These are phyloP conservation scores for Barypeithes pellucidus DNA, from an alignment of 2,888 invertebrate species.

Conservation along the genomic window DNA sequence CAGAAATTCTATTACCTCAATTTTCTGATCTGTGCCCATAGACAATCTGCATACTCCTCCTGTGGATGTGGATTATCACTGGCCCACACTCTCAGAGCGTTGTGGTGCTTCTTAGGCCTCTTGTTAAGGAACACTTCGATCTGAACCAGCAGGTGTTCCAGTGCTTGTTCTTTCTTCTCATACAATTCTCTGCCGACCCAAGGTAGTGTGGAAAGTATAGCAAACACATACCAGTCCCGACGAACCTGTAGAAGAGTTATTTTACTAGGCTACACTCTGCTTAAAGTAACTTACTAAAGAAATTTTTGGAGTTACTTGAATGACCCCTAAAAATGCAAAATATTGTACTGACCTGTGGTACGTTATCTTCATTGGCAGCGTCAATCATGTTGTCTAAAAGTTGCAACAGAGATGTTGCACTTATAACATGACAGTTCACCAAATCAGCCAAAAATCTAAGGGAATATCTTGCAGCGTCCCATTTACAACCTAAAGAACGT, in stretches of 20 bases:
- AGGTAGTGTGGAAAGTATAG: constrained; percentile 93
- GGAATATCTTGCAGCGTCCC: constrained; percentile 91
- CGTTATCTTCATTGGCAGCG: constrained; percentile 93
- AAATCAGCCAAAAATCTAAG: constrained; percentile 95
- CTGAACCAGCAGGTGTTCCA: constrained; percentile 91
- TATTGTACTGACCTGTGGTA: constrained; percentile 79
- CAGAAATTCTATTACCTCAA: constrained; percentile 70
- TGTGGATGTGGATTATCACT: constrained; percentile 96
- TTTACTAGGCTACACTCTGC: no score
- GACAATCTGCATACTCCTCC: constrained; percentile 96
- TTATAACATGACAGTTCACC: constrained; percentile 97
- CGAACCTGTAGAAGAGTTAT: constrained; percentile 70
- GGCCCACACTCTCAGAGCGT: constrained; percentile 94
- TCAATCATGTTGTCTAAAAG: constrained; percentile 95
- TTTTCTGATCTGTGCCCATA: constrained; percentile 96
- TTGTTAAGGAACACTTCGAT: constrained; percentile 95
- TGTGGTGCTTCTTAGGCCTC: constrained; percentile 93
- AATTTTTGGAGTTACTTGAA: no score
- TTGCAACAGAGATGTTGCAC: constrained; percentile 91
- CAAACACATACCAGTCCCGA: constrained; percentile 88
- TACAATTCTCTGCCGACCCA: constrained; percentile 97
- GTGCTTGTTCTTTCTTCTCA: constrained; percentile 95
- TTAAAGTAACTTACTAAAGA: no score
- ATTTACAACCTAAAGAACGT: constrained; percentile 77
- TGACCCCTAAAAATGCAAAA: no score